Conservation (phyloP, 1,140 invertebrate species). For the Prorops nasuta region DNA sequence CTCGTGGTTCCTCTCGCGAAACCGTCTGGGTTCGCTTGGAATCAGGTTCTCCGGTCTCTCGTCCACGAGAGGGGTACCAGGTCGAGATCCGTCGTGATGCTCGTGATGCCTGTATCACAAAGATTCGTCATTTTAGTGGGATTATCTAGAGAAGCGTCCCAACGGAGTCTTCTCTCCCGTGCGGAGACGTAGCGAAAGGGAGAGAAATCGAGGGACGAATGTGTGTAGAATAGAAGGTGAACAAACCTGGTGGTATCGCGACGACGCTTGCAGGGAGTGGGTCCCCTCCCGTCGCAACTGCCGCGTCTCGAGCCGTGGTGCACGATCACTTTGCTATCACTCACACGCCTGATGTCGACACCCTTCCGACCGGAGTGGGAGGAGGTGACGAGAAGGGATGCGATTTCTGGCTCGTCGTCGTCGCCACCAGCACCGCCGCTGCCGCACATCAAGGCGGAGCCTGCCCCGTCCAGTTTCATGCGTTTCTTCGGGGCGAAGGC, state of each 20-base stretch:
- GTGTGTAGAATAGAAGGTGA: too few relatives aligned
- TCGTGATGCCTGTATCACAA: conserved; percentile 50
- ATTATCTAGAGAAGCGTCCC: too few relatives aligned
- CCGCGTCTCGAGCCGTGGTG: conserved; percentile 55
- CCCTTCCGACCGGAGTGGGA: conserved; percentile 55
- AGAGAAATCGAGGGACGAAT: too few relatives aligned
- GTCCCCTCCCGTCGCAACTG: conserved; percentile 54
- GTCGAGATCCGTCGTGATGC: conserved; percentile 66
- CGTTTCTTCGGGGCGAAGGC: conserved; percentile 66
- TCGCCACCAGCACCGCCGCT: conserved; percentile 46
- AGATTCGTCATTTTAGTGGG: conserved; percentile 4
- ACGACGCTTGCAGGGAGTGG: conserved; percentile 50
- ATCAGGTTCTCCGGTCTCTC: conserved; percentile 74
- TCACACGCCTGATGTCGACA: conserved; percentile 58
- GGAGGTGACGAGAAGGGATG: conserved; percentile 50
- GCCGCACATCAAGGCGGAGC: conserved; percentile 44
- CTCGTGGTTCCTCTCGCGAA: conserved; percentile 64
- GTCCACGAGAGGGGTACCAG: conserved; percentile 81
- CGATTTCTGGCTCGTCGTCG: conserved; percentile 55
- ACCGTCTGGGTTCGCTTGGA: conserved; percentile 70
- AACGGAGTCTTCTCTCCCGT: too few relatives aligned
- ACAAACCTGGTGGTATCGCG: conserved; percentile 42
- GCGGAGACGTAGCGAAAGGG: too few relatives aligned
- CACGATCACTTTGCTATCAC: conserved; percentile 54
- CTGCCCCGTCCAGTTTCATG: conserved; percentile 59